A percentile compares a stretch with the other conserved stretches of the same genome.
phyloP scores from a whole-genome alignment of 1,140 invertebrate species.

The Eriocheir sinensis region DNA sequence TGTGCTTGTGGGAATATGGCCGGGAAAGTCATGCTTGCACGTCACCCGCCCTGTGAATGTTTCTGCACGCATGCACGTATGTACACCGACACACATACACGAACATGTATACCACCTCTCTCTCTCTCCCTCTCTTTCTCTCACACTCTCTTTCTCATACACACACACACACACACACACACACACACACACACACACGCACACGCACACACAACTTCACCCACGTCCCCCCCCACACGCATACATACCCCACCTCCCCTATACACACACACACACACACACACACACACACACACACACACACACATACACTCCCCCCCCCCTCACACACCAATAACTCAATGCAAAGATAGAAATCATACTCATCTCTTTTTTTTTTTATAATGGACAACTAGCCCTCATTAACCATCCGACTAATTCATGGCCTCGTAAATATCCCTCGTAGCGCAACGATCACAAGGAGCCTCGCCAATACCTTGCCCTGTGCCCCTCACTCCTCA shows the following conservation, averaged over 20 bases:
- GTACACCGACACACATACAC: neutral
- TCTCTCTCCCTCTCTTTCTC: too few relatives aligned
- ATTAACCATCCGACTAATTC: neutral
- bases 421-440: neutral
- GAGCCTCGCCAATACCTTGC: neutral
- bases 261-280: slow-evolving; percentile 23
- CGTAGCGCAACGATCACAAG: neutral
- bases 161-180: too few relatives aligned
- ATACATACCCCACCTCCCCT: too few relatives aligned
- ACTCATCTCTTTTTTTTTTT: slow-evolving; percentile 9
- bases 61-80: neutral
- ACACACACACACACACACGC: too few relatives aligned
- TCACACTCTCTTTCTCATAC: too few relatives aligned
- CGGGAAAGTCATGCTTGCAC: neutral
- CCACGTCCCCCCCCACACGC: too few relatives aligned
- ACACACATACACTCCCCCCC: neutral
- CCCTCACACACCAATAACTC: neutral
- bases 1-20: slow-evolving; percentile 47
- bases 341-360: slow-evolving; percentile 6
- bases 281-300: slow-evolving; percentile 22
- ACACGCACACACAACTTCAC: neutral
- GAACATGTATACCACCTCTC: neutral
- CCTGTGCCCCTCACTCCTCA: neutral
- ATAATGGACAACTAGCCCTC: neutral
- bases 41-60: neutral